phyloP scores from a whole-genome alignment of 2,888 invertebrate genomes.

The Gymnocheta viridis region DNA sequence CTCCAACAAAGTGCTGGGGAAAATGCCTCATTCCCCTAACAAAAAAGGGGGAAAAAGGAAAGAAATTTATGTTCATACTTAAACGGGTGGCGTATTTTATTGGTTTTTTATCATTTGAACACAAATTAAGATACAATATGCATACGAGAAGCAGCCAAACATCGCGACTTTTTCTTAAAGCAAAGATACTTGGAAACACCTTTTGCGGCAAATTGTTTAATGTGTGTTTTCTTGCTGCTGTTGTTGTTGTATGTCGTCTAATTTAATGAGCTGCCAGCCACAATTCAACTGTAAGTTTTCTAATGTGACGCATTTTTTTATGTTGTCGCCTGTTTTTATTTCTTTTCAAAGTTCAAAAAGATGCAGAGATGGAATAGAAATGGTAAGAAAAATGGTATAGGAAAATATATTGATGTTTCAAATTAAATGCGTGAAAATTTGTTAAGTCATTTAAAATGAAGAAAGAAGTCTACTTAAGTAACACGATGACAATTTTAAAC shows the following conservation, averaged over 20 bases:
- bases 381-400: background rate
- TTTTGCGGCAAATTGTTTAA: conserved; percentile 60
- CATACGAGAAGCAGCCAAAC: background rate
- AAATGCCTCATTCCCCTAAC: no score
- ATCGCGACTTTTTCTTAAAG: background rate
- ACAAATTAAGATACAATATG: background rate
- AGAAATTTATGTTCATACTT: conserved; percentile 57
- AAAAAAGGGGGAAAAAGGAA: conserved; percentile 31
- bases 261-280: conserved; percentile 43
- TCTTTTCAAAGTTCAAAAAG: conserved; percentile 9
- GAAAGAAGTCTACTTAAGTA: conserved; percentile 21
- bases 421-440: conserved; percentile 62
- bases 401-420: conserved; percentile 58
- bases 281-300: conserved; percentile 23
- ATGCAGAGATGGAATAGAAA: conserved; percentile 9
- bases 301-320: conserved; percentile 23
- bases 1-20: background rate
- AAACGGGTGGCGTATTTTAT: conserved; percentile 56
- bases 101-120: conserved; percentile 44
- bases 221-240: conserved; percentile 9
- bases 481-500: conserved; percentile 51
- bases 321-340: conserved; percentile 32
- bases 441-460: conserved; percentile 46
- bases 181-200: conserved; percentile 31
- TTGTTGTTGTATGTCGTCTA: conserved; percentile 11